Evolutionary conservation across 1,140 invertebrate species (phyloP), one percentile per base, ranked within the genome.

Genomic region (Theocolax elegans): DNA sequence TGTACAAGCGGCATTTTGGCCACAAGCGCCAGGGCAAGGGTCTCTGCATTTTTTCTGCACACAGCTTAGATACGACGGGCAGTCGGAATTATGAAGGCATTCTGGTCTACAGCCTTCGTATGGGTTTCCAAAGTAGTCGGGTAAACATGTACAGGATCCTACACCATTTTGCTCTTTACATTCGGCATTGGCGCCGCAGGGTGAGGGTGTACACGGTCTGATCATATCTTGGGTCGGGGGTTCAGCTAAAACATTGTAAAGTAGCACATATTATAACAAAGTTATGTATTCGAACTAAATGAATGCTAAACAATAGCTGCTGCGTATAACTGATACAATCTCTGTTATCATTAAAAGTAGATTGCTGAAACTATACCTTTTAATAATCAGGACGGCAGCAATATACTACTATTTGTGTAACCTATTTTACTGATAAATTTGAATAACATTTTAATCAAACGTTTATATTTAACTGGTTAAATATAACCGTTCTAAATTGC

Each of bases 131-230:
- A 91, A 89, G 71, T 90, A 92, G 25, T 90, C 89, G 46, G 86
- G 83, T 40, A 90, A 80, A 78, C 90, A 91, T 23, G 85, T 87
- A 74, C 92, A 93, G 63, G 91, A 89, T 8, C 90, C 89, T 23
- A 90, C 92, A 23, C 91, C 92, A 75, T 93, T 92, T 66, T 90
- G 90, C 83, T 94, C 93, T 85, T 90, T 89, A 82, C 91, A 92
- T 76, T 92, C 71, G 46, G 93, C 92, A 84, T 95, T 95, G 2
- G 90, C 87, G 46, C 93, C 93, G 80, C 93, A 95, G 46, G 93
- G 92, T 38, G 90, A 92, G 46, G 92, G 92, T 75, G 89, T 87
- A 77, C 92, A 94, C 63, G 93, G 91, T 68, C 89, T 83, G 40
- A 77, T 35, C 69, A 63, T 62, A 58, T 77, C 79, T 31, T 67